Evolutionary conservation across 2,888 invertebrate genomes (phyloP).

Genomic region (Tuberolachnus salignus): DNA sequence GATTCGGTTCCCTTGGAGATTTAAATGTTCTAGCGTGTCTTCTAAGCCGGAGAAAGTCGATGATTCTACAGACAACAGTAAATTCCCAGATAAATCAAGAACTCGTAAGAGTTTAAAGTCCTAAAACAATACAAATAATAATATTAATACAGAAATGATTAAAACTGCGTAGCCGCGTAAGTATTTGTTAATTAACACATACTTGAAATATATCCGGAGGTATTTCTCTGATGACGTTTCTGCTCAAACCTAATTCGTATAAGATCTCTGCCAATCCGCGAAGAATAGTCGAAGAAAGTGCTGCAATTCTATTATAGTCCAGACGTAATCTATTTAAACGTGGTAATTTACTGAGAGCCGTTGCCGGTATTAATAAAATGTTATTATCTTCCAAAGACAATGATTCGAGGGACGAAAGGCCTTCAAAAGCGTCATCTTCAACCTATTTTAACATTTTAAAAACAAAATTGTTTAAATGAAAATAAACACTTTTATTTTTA

Average conservation of each 20-base stretch:
- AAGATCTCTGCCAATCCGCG: conserved; percentile 73
- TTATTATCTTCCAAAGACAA: conserved; percentile 86
- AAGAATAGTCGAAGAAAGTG: conserved; percentile 79
- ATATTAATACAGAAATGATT: conserved; percentile 14
- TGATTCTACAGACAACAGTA: conserved; percentile 73
- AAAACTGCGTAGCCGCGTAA: no score
- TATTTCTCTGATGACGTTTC: conserved; percentile 85
- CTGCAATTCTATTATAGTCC: conserved; percentile 86
- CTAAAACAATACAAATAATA: conserved; percentile 57
- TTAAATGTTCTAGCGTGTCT: conserved; percentile 73
- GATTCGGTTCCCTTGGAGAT: conserved; percentile 77
- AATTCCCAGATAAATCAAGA: conserved; percentile 81
- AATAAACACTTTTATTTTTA: not conserved
- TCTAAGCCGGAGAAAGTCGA: conserved; percentile 80
- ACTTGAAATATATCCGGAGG: conserved; percentile 79
- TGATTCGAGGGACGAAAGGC: conserved; percentile 76
- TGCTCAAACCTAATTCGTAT: conserved; percentile 76
- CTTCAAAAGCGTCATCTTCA: conserved; percentile 86
- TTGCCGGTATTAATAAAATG: conserved; percentile 81
- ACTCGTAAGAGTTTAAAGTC: conserved; percentile 74
- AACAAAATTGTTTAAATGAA: not conserved
- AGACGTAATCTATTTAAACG: conserved; percentile 75
- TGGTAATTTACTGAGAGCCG: conserved; percentile 80
- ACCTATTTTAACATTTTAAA: conserved; percentile 74
- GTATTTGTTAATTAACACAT: not conserved